phyloP scores from a whole-genome alignment of 1,140 invertebrate species.

The Samia ricini region DNA sequence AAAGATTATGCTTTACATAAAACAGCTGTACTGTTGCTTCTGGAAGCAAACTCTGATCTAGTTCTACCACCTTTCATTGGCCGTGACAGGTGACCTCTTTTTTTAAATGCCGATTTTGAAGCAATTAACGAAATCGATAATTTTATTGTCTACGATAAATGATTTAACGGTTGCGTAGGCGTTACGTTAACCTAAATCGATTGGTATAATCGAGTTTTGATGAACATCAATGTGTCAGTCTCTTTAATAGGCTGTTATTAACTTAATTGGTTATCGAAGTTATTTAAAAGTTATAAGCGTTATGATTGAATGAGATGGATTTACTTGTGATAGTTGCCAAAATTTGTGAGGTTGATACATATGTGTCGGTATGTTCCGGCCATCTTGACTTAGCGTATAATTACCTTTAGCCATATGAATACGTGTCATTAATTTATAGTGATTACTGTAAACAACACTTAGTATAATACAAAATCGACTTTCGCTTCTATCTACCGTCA shows the following conservation, averaged over 20 bases:
- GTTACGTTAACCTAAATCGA: background rate
- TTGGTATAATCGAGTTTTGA: background rate
- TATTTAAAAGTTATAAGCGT: background rate
- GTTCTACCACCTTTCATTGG: background rate
- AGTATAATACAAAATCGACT: too few species aligned
- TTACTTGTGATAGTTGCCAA: too few species aligned
- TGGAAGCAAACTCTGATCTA: too few species aligned
- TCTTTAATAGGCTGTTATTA: background rate
- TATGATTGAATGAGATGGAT: background rate
- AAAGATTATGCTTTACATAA: too few species aligned
- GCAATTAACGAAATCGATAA: background rate
- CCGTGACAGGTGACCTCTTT: background rate
- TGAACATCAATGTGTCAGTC: background rate
- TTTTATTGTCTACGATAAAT: background rate
- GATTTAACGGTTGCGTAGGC: background rate
- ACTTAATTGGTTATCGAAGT: background rate
- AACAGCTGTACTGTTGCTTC: too few species aligned
- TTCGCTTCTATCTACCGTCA: too few species aligned
- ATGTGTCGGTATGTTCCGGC: too few species aligned
- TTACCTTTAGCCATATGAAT: too few species aligned
- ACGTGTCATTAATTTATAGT: too few species aligned
- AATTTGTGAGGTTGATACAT: too few species aligned
- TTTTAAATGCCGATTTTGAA: background rate
- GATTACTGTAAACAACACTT: too few species aligned
- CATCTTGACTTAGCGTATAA: too few species aligned